A percentile compares a stretch with the other conserved stretches of the same genome.
These are phyloP conservation scores for Falco cherrug DNA, from an alignment of 2,797 vertebrate species.

Conservation along the genomic window DNA sequence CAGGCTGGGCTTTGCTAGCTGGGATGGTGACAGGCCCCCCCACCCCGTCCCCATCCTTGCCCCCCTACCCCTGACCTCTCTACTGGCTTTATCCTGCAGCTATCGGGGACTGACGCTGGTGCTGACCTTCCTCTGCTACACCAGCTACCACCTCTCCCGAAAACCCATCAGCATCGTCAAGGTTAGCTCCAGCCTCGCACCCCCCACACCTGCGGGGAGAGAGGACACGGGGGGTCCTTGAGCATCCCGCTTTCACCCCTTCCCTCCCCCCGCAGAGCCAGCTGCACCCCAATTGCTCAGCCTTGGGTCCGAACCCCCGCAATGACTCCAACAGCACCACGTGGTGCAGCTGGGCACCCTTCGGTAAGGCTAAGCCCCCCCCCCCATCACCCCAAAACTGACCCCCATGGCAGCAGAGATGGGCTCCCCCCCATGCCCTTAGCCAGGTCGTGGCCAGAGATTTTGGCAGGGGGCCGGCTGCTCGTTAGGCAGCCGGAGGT, in stretches of 20 bases:
- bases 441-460: fast-evolving
- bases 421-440: background rate
- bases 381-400: background rate
- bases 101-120: conserved; percentile 89
- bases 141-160: conserved; percentile 93
- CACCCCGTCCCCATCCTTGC: background rate
- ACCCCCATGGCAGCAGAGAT: fast-evolving
- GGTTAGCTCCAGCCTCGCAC: conserved; percentile 71
- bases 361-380: conserved; percentile 81
- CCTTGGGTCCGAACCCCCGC: conserved; percentile 54
- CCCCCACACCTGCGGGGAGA: fast-evolving
- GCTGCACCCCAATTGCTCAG: conserved; percentile 92
- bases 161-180: conserved; percentile 98
- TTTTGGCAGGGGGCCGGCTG: background rate
- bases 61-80: background rate
- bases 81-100: conserved; percentile 67
- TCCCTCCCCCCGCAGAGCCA: conserved; percentile 80
- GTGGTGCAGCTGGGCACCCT: conserved; percentile 94
- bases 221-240: fast-evolving
- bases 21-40: background rate
- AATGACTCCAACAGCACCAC: conserved; percentile 86
- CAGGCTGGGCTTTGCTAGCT: background rate
- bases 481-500: background rate
- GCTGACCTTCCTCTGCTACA: conserved; percentile 93
- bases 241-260: background rate